phyloP scores from a whole-genome alignment of 2,797 vertebrate species.

The Phaenicophaeus curvirostris region DNA sequence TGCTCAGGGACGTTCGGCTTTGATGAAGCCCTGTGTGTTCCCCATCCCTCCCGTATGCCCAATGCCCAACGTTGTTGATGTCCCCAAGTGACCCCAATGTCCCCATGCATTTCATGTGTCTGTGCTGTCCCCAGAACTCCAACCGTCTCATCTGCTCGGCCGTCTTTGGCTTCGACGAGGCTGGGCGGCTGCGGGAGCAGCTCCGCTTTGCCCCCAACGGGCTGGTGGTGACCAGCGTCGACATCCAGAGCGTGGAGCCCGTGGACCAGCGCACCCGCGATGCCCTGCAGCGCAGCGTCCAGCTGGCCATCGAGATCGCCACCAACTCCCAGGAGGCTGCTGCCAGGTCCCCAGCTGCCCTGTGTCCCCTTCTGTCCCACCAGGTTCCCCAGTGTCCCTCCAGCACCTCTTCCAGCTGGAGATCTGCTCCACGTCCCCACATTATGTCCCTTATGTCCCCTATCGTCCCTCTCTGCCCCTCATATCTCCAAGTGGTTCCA shows the following conservation, averaged over 20 bases:
- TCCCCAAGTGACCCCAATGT: neutral
- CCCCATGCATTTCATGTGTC: neutral
- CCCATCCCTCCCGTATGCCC: too few species aligned
- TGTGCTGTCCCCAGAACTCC: conserved; percentile 79
- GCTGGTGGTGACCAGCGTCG: conserved; percentile 89
- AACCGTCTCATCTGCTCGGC: conserved; percentile 88
- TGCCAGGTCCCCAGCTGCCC: conserved; percentile 78
- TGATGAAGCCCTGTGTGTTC: too few species aligned
- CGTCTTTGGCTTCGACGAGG: conserved; percentile 88
- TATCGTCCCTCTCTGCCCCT: neutral
- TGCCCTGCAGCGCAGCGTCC: conserved; percentile 91
- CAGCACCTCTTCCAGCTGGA: too few species aligned
- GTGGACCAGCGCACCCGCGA: conserved; percentile 91
- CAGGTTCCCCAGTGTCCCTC: too few species aligned
- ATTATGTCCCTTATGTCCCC: neutral
- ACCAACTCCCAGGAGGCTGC: conserved; percentile 93
- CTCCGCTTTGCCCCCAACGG: conserved; percentile 85
- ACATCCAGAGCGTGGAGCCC: conserved; percentile 91
- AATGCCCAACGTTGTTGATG: too few species aligned
- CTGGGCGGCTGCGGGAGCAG: conserved; percentile 62
- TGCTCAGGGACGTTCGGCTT: too few species aligned
- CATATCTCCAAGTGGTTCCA: neutral
- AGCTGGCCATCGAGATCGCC: conserved; percentile 94
- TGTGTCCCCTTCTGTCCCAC: too few species aligned
- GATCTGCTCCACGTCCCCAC: too few species aligned